A percentile compares a stretch with the other conserved stretches of the same genome.
Evolutionary conservation across 2,113 vertebrate species (phyloP).

Genomic region (Odocoileus virginianus): DNA sequence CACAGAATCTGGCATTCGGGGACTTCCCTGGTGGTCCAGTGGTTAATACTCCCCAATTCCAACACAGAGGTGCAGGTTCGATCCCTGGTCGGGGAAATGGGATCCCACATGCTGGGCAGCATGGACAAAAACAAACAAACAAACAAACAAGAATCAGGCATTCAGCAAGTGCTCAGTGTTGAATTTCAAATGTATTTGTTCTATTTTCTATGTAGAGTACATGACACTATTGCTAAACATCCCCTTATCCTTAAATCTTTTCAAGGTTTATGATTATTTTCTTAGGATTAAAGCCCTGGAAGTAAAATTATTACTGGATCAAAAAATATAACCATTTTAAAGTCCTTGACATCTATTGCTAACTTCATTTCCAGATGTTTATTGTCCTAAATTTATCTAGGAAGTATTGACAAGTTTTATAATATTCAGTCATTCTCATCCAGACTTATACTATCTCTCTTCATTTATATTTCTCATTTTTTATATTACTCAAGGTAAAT

Average conservation of each 20-base stretch:
- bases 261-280: neutral
- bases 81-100: neutral
- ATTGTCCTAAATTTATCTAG: slow-evolving; percentile 3
- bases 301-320: neutral
- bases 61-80: neutral
- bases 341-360: neutral
- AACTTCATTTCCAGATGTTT: neutral
- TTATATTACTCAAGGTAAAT: neutral
- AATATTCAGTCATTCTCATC: neutral
- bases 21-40: neutral
- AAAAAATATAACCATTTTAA: neutral
- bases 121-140: neutral
- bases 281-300: neutral
- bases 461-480: neutral
- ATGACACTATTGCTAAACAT: neutral
- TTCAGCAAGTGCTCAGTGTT: neutral
- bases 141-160: neutral
- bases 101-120: neutral
- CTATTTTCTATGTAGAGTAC: neutral
- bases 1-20: neutral
- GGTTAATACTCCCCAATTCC: neutral
- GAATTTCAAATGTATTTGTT: neutral
- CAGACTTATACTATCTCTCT: neutral
- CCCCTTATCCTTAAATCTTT: neutral
- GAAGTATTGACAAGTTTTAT: neutral